Evolutionary conservation across 2,113 vertebrate species (phyloP), one percentile per base, ranked within the genome.

Genomic region (Pelmatolapia mariae): DNA sequence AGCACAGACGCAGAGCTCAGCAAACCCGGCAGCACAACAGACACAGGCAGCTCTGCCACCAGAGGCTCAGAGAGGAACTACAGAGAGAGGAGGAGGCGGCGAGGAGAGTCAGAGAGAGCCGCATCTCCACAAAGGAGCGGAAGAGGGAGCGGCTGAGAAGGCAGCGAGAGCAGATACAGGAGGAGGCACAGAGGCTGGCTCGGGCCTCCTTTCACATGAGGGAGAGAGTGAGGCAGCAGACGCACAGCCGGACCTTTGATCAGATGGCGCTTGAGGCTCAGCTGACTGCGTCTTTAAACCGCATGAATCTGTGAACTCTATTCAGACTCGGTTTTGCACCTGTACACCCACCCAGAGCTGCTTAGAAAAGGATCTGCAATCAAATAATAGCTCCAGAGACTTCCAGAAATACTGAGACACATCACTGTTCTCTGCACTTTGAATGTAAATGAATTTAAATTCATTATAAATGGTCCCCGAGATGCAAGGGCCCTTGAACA

Each of bases 151-250:
- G 89, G 85, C 89, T 97, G 61, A 86, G 86, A 12, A 88, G 56
- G n/a, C 93, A 95, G 53, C 93, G 93, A 5, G 95, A 96, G 11
- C 94, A 95, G 33, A 84, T 91, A 2, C 93, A 93, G 29, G 93
- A 96, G 89, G 95, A 95, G 76, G 95, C 95, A 5, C 95, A 92
- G 9, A 94, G 90, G 80, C 89, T 90, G 81, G 94, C 95, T 2
- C 56, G 50, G 10, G 93, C 96, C 68, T 96, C 96, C 57, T 96
- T 94, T 83, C 93, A 95, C 47, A 88, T 96, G 94, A 95, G 96
- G 86, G 96, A 97, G 36, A 50, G 86, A 8, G 93, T 92, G 78
- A 93, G 94, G 43, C 89, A 95, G 81, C 92, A 93, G 33, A 96
- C 87, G 2, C 45, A 68, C 79, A 79, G 91, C 9, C 91, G 93